These are phyloP conservation scores for Syngnathoides biaculeatus DNA, from an alignment of 2,113 vertebrate species.

Conservation along the genomic window DNA sequence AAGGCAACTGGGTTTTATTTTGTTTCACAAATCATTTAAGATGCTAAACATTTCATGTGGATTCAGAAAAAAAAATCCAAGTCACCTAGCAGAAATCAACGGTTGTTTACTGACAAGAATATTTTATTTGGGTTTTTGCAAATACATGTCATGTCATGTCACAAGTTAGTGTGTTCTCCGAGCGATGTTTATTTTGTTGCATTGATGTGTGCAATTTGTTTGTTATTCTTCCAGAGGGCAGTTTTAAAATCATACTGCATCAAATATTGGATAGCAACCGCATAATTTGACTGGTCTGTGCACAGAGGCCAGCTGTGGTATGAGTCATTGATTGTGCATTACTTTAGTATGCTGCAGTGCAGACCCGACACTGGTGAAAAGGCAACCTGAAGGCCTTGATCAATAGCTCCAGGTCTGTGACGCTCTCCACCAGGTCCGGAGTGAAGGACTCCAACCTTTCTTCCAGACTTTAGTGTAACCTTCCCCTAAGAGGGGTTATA, in stretches of 20 bases:
- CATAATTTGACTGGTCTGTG: constrained; percentile 69
- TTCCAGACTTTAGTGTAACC: constrained; percentile 67
- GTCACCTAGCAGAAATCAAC: constrained; percentile 44
- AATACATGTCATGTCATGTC: constrained; percentile 24
- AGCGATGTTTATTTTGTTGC: constrained; percentile 38
- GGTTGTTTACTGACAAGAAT: constrained; percentile 24
- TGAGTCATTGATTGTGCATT: constrained; percentile 78
- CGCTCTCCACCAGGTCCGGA: constrained; percentile 63
- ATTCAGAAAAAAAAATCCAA: constrained; percentile 49
- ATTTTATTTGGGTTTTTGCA: constrained; percentile 8
- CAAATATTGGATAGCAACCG: constrained; percentile 66
- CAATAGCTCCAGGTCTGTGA: constrained; percentile 70
- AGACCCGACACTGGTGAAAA: constrained; percentile 70
- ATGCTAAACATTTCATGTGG: constrained; percentile 61
- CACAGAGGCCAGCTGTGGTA: constrained; percentile 66
- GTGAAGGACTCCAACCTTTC: constrained; percentile 64
- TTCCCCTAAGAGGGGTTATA: constrained; percentile 75
- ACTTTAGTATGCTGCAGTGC: constrained; percentile 76
- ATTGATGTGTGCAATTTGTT: constrained; percentile 19
- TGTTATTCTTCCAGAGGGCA: constrained; percentile 56
- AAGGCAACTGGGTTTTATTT: constrained; percentile 49
- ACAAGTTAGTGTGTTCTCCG: constrained; percentile 21
- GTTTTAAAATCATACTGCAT: constrained; percentile 63
- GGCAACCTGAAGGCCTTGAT: constrained; percentile 74
- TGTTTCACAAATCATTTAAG: constrained; percentile 47